Conservation (phyloP, 1,140 invertebrate genomes). For the Planococcus citri region DNA sequence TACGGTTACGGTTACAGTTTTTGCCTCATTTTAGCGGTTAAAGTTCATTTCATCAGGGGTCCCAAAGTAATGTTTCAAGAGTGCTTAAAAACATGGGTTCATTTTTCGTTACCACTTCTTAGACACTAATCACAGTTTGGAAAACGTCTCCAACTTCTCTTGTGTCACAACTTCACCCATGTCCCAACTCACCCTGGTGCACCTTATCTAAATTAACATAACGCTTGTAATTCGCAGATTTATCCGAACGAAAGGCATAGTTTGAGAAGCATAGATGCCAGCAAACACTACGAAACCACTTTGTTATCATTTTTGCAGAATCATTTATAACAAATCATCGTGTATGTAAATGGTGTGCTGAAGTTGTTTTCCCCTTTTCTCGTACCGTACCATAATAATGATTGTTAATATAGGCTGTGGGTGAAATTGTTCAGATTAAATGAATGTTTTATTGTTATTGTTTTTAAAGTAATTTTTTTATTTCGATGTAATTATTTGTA, state of each 20-base stretch:
- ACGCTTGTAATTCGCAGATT: conserved; percentile 44
- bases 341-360: not conserved
- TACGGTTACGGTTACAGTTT: too few relatives aligned
- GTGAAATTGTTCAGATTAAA: conserved; percentile 3
- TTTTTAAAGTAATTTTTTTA: conserved; percentile 5
- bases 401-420: not conserved
- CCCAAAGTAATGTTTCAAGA: too few relatives aligned
- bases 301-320: conserved; percentile 85
- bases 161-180: too few relatives aligned
- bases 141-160: too few relatives aligned
- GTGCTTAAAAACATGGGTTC: too few relatives aligned
- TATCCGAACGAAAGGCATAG: conserved; percentile 93
- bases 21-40: too few relatives aligned
- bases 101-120: too few relatives aligned
- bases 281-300: conserved; percentile 91
- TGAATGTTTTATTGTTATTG: not conserved
- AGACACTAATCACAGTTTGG: too few relatives aligned
- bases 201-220: too few relatives aligned
- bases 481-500: too few relatives aligned
- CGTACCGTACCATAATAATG: not conserved
- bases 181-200: too few relatives aligned
- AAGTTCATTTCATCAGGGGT: too few relatives aligned
- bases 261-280: conserved; percentile 78
- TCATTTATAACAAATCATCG: conserved; percentile 51
- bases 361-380: not conserved